phyloP scores from a whole-genome alignment of 2,113 vertebrate species.

The Dicaeum eximium region DNA sequence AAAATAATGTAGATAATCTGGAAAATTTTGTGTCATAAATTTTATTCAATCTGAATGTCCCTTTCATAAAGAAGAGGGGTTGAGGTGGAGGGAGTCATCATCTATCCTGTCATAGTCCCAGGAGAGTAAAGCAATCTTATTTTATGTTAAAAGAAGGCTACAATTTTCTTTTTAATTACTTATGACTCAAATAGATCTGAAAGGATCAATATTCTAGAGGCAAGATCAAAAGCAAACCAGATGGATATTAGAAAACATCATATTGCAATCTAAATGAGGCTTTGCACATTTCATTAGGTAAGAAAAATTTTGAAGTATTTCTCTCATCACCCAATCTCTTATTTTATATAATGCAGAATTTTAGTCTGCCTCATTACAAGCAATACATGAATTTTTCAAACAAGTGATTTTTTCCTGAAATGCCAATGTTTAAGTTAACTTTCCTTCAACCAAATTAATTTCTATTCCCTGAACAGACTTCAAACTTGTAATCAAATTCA shows the following conservation, averaged over 20 bases:
- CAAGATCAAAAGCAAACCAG: neutral
- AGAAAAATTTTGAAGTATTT: neutral
- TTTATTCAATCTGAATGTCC: neutral
- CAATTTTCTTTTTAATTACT: slow-evolving; percentile 4
- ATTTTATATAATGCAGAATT: neutral
- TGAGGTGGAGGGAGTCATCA: neutral
- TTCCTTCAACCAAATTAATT: neutral
- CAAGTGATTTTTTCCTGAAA: neutral
- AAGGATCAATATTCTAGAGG: slow-evolving; percentile 34
- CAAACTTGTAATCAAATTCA: neutral
- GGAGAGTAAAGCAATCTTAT: neutral
- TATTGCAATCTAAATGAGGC: slow-evolving; percentile 8
- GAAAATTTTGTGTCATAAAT: neutral
- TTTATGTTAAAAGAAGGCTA: neutral
- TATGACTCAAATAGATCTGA: neutral
- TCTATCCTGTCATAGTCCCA: neutral
- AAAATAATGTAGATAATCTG: neutral
- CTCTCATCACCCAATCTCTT: neutral
- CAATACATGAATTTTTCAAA: neutral
- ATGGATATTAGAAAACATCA: slow-evolving; percentile 10
- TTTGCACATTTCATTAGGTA: slow-evolving; percentile 33
- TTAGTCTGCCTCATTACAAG: neutral
- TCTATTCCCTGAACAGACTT: neutral
- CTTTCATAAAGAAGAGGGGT: neutral
- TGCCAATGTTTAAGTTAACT: neutral